These are phyloP conservation scores for Agelaius phoeniceus DNA, from an alignment of 2,113 vertebrate species.

Conservation along the genomic window DNA sequence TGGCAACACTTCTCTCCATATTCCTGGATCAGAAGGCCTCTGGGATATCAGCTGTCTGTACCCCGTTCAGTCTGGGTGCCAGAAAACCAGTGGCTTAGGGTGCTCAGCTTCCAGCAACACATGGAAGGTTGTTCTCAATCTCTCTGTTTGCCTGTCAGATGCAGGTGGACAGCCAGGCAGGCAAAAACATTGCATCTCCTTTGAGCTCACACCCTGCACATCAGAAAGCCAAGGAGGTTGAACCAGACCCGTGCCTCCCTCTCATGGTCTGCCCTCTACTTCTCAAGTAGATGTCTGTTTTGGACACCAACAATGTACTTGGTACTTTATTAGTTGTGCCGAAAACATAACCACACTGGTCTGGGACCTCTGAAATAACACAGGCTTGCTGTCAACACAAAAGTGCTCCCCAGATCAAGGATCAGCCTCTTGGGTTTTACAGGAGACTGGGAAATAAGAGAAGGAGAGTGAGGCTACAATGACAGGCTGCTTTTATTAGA, in stretches of 20 bases:
- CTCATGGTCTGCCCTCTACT: neutral
- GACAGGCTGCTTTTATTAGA: neutral
- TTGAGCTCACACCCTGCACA: neutral
- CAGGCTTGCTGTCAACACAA: neutral
- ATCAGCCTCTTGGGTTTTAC: neutral
- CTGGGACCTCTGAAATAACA: neutral
- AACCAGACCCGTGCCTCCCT: neutral
- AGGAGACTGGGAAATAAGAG: neutral
- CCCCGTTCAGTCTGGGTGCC: fast-evolving
- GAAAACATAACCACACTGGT: neutral
- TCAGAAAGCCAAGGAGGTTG: neutral
- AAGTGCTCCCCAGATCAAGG: neutral
- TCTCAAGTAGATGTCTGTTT: neutral
- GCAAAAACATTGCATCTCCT: neutral
- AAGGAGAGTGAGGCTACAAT: neutral
- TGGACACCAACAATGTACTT: neutral
- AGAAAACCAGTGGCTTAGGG: neutral
- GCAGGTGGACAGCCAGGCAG: neutral
- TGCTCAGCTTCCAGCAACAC: neutral
- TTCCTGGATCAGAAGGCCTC: neutral
- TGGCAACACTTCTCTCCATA: neutral
- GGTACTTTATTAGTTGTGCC: neutral
- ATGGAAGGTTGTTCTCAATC: neutral
- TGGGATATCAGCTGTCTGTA: neutral
- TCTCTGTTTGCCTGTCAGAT: neutral